phyloP scores from a whole-genome alignment of 2,888 invertebrate species.

The Drosophila greeni region DNA sequence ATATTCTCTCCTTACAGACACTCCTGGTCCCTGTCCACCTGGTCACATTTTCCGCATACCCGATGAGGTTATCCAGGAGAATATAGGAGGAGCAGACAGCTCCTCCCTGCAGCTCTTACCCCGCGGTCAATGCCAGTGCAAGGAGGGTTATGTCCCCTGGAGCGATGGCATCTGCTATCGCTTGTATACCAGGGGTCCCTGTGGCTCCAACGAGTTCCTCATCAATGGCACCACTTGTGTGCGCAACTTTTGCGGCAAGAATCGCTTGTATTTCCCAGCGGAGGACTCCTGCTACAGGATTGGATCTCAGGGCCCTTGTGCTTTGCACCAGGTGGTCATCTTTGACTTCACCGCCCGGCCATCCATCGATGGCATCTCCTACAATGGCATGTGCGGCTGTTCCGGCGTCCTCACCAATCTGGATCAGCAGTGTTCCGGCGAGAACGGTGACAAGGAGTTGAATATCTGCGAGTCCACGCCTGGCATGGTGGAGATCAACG shows the following conservation, averaged over 20 bases:
- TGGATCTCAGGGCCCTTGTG: conserved; percentile 88
- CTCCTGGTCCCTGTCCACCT: conserved; percentile 86
- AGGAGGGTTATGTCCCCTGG: conserved; percentile 83
- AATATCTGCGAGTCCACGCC: conserved; percentile 81
- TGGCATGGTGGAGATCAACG: conserved; percentile 84
- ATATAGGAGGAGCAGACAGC: conserved; percentile 9
- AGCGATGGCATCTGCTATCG: conserved; percentile 87
- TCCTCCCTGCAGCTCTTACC: conserved; percentile 57
- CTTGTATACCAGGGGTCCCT: conserved; percentile 89
- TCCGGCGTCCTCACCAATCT: conserved; percentile 79
- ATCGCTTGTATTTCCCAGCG: conserved; percentile 87
- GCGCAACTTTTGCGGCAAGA: conserved; percentile 86
- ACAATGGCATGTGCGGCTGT: conserved; percentile 90
- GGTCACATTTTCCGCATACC: conserved; percentile 85
- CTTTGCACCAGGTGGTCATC: conserved; percentile 85
- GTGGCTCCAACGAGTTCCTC: conserved; percentile 84
- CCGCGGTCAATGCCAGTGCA: conserved; percentile 84
- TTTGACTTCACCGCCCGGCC: conserved; percentile 89
- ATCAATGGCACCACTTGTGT: conserved; percentile 84
- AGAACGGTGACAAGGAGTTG: conserved; percentile 50
- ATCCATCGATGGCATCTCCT: conserved; percentile 88
- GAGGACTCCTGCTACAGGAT: conserved; percentile 88
- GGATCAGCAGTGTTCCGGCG: conserved; percentile 75
- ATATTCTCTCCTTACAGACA: conserved; percentile 80
- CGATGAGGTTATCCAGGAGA: conserved; percentile 73